Evolutionary conservation across 2,113 vertebrate genomes (phyloP).

Genomic region (Rhinolophus ferrumequinum): DNA sequence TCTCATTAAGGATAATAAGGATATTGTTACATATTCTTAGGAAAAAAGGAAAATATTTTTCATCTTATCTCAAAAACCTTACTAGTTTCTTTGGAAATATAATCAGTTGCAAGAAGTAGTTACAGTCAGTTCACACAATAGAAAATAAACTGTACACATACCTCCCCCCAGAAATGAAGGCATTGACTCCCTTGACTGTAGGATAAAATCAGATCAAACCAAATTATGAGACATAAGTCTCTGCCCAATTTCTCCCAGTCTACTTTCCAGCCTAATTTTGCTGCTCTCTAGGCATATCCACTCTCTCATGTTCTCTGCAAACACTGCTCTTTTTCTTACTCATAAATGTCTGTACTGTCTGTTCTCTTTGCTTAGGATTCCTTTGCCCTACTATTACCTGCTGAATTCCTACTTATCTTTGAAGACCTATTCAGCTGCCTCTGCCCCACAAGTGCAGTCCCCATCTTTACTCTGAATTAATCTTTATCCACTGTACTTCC

Average conservation of each 20-base stretch:
- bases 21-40: slow-evolving; percentile 60
- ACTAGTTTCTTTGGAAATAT: slow-evolving; percentile 21
- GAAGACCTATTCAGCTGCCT: background rate
- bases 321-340: background rate
- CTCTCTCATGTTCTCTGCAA: background rate
- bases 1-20: slow-evolving; percentile 70
- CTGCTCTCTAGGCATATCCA: background rate
- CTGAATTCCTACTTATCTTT: background rate
- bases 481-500: background rate
- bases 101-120: background rate
- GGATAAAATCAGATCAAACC: background rate
- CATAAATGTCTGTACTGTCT: background rate
- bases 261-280: background rate
- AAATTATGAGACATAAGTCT: too few relatives aligned
- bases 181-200: background rate
- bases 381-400: background rate
- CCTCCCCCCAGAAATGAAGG: background rate
- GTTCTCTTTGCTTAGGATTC: background rate
- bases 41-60: slow-evolving; percentile 42
- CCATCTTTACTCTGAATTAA: too few relatives aligned
- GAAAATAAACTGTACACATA: background rate
- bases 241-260: background rate
- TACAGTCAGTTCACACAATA: background rate
- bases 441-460: background rate
- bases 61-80: slow-evolving; percentile 60